phyloP scores from a whole-genome alignment of 1,140 invertebrate species.

The Thaumetopoea pityocampa region DNA sequence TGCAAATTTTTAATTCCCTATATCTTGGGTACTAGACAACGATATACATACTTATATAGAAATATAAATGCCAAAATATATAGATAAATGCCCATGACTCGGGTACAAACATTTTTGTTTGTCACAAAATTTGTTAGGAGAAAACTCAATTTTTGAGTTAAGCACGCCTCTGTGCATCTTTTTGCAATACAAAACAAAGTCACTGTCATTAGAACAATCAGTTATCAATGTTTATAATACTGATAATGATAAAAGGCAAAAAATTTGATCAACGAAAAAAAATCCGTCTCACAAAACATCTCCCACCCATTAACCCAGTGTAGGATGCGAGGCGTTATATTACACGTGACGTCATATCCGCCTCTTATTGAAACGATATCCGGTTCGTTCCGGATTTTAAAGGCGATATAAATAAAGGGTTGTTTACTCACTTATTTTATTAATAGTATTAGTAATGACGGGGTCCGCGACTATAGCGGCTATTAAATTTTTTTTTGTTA shows the following conservation, averaged over 20 bases:
- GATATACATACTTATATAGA: too few species aligned
- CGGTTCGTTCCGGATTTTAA: constrained; percentile 23
- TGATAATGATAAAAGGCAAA: background rate
- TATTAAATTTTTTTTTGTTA: constrained; percentile 11
- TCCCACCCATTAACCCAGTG: constrained; percentile 15
- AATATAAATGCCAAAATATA: too few species aligned
- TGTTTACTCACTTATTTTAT: constrained; percentile 13
- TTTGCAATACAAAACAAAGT: too few species aligned
- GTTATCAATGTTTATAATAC: too few species aligned
- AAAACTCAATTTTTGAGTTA: too few species aligned
- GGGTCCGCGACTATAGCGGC: background rate
- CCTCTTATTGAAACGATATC: constrained; percentile 22
- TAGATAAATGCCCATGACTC: too few species aligned
- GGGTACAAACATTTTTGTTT: too few species aligned
- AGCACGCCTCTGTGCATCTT: too few species aligned
- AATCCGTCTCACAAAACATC: background rate
- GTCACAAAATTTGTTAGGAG: too few species aligned
- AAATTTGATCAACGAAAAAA: constrained; percentile 5
- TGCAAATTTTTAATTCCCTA: too few species aligned
- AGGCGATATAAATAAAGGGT: constrained; percentile 20
- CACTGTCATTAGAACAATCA: too few species aligned
- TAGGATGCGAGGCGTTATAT: constrained; percentile 15
- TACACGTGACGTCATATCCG: constrained; percentile 18
- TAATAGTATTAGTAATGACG: constrained; percentile 14
- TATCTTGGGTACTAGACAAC: too few species aligned